Evolutionary conservation across 1,140 invertebrate species (phyloP).

Genomic region (Caerostris darwini): DNA sequence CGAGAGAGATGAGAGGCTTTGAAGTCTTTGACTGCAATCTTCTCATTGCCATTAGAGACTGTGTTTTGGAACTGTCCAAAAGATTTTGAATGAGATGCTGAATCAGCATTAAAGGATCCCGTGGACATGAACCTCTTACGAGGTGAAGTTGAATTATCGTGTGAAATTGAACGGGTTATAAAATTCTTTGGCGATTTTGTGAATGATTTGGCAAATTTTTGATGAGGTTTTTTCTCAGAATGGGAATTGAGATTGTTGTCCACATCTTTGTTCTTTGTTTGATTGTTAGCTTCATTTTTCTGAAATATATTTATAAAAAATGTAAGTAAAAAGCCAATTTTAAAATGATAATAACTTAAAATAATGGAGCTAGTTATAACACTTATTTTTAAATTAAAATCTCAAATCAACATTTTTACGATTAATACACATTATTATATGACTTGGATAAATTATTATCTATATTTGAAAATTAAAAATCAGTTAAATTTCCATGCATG

Average conservation of each 20-base stretch:
- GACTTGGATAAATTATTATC: too few species aligned
- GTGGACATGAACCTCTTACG: slow-evolving; percentile 38
- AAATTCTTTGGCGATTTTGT: background rate
- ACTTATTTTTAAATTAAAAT: too few species aligned
- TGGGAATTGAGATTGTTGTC: background rate
- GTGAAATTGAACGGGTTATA: background rate
- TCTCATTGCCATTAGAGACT: background rate
- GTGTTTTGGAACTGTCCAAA: background rate
- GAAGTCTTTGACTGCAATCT: background rate
- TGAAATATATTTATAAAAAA: background rate
- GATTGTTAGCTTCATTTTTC: background rate
- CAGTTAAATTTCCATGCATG: too few species aligned
- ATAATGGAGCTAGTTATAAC: too few species aligned
- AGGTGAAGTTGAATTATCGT: slow-evolving; percentile 46
- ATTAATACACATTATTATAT: too few species aligned
- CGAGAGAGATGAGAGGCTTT: background rate
- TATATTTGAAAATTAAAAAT: too few species aligned
- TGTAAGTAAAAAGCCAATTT: background rate
- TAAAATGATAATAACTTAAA: too few species aligned
- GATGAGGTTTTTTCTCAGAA: background rate
- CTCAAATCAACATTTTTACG: too few species aligned
- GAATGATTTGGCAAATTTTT: background rate
- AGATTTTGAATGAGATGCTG: background rate
- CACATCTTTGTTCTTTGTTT: background rate
- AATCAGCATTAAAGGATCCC: slow-evolving; percentile 13